Evolutionary conservation across 2,113 vertebrate genomes (phyloP).

Genomic region (Prunella fulvescens): DNA sequence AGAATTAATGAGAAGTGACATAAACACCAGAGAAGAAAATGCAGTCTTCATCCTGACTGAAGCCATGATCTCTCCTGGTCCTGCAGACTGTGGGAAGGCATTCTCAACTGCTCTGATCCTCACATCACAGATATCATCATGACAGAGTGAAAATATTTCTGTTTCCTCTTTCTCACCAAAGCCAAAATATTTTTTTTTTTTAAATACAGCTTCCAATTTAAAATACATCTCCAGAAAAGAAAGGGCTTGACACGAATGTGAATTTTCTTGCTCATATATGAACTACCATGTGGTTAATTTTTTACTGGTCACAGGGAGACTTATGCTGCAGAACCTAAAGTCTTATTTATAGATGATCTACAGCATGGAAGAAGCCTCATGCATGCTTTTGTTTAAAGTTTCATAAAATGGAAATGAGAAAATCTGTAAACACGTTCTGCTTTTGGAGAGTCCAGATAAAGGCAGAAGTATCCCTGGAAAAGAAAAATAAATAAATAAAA

Average conservation of each 20-base stretch:
- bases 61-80: conserved; percentile 19
- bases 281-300: fast-evolving
- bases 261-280: not conserved
- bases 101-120: not conserved
- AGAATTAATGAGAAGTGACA: conserved; percentile 79
- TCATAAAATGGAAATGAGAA: not conserved
- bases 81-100: conserved; percentile 3
- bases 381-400: not conserved
- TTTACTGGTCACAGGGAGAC: not conserved
- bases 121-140: not conserved
- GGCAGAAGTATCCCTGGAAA: not conserved
- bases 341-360: not conserved
- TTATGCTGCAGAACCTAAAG: not conserved
- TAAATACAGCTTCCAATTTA: not conserved
- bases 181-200: not conserved
- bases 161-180: not conserved
- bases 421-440: not conserved
- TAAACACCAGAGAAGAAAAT: conserved; percentile 70
- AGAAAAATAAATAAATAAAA: not conserved
- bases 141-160: not conserved
- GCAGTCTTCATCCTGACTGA: conserved; percentile 64
- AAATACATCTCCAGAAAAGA: not conserved
- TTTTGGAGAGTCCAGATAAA: not conserved
- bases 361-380: not conserved
- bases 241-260: not conserved